Base-by-base conservation (phyloP, 1,140 invertebrate species). In the Eupristina koningsbergeri region DNA sequence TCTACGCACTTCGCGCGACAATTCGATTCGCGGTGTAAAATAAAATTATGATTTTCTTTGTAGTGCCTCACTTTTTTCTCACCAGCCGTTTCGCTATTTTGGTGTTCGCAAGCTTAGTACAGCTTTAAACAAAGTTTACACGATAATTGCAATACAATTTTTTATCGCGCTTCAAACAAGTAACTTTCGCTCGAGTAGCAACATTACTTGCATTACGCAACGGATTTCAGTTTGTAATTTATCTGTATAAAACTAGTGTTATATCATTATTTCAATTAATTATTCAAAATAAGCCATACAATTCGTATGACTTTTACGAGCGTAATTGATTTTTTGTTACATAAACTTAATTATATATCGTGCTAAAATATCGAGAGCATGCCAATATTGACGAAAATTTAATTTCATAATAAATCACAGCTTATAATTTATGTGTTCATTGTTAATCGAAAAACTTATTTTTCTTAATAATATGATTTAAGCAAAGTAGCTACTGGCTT, bases 151-250 rank as follows among this genome's bases (percentile, higher is more conserved):
- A 41, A 34, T 36, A 63, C 17, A 29, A 64, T 58, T 61, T 63
- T 58, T 75, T 75, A 34, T 76, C 50, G 11, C 34, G 34, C 8
- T 76, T 39, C 0, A n/a, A 71, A 34, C 31, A n/a, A n/a, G n/a
- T n/a, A n/a, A 64, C 58, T 78, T 78, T 78, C 63, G 29, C 77
- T 79, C 47, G n/a, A 34, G 19, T n/a, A n/a, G n/a, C n/a, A n/a
- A n/a, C n/a, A 63, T 79, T 22, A 67, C 50, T 64, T 50, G 17
- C n/a, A 39, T 79, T 79, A 22, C n/a, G 41, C 17, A 67, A 78
- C 15, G 9, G 17, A 29, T 78, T 78, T 78, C 58, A 11, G n/a
- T 64, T 78, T 47, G 29, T 22, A 47, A 74, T 15, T n/a, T 47
- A 47, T 45, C 19, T 31, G 17, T 50, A 53, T 34, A 45, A 75